phyloP scores from a whole-genome alignment of 2,888 invertebrate genomes.

The Hirtodrosophila confusa region DNA sequence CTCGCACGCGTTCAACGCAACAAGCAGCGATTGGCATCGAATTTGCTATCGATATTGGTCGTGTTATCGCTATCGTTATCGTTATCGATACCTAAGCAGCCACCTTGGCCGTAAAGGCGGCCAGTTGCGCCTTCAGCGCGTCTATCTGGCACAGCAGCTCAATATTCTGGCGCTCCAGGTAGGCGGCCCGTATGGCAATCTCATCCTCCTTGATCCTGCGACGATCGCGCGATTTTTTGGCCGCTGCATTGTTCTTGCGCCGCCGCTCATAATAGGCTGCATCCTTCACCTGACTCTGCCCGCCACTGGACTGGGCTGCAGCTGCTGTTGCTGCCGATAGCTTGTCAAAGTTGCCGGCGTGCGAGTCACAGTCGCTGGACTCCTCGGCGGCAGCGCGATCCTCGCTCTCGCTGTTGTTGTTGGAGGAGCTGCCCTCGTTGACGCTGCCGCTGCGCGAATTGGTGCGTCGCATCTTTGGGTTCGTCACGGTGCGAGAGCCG shows the following conservation, averaged over 20 bases:
- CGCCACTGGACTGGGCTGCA: conserved; percentile 18
- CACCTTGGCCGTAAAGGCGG: conserved; percentile 79
- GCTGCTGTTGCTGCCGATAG: conserved; percentile 7
- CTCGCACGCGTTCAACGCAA: conserved; percentile 79
- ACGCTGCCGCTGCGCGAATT: conserved; percentile 80
- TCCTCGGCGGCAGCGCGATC: conserved; percentile 81
- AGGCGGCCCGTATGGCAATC: conserved; percentile 94
- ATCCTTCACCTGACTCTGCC: conserved; percentile 86
- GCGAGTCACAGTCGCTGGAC: conserved; percentile 82
- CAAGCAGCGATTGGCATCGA: conserved; percentile 47
- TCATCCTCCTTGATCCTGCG: conserved; percentile 96
- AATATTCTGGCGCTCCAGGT: conserved; percentile 94
- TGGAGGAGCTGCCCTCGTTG: conserved; percentile 75
- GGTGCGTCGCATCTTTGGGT: conserved; percentile 90
- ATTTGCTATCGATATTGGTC: conserved; percentile 20
- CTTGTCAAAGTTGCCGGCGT: conserved; percentile 74
- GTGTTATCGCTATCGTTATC: conserved; percentile 1
- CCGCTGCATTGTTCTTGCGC: conserved; percentile 96
- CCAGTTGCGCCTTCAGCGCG: conserved; percentile 87
- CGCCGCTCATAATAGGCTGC: conserved; percentile 94
- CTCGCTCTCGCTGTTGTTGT: conserved; percentile 81
- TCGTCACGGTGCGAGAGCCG: conserved; percentile 86
- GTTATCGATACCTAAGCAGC: conserved; percentile 37
- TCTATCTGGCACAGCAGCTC: conserved; percentile 89
- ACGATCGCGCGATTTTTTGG: conserved; percentile 96